Percentiles rank a stretch among this genome's conserved stretches.
phyloP scores from a whole-genome alignment of 1,140 invertebrate genomes.

The Adelges cooleyi region DNA sequence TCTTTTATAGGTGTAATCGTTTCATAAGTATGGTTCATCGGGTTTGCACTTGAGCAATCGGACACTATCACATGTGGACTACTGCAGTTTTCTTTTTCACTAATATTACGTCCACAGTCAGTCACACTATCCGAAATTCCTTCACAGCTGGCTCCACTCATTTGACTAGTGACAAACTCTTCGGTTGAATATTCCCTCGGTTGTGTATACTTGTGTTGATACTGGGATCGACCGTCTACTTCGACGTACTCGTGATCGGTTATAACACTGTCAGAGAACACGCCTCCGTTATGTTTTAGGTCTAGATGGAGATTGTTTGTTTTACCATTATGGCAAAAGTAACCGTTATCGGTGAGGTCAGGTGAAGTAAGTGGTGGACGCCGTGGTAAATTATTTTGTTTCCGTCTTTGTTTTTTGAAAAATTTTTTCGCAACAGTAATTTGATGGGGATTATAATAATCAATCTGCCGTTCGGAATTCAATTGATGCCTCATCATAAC shows the following conservation, averaged over 20 bases:
- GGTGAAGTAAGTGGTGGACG: conserved; percentile 21
- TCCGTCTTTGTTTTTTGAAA: conserved; percentile 66
- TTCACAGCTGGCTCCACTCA: conserved; percentile 29
- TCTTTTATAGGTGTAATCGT: conserved; percentile 18
- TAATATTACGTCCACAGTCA: conserved; percentile 33
- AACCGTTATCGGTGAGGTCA: conserved; percentile 13
- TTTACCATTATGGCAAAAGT: conserved; percentile 20
- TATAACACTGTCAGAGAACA: conserved; percentile 5
- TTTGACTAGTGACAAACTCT: conserved; percentile 30
- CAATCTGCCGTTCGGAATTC: conserved; percentile 43
- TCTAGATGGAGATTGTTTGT: neutral
- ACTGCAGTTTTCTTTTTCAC: conserved; percentile 30
- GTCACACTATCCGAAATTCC: conserved; percentile 28
- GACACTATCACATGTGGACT: conserved; percentile 28
- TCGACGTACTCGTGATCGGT: conserved; percentile 25
- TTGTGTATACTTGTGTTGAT: conserved; percentile 15
- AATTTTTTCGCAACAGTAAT: conserved; percentile 83
- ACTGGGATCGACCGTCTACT: conserved; percentile 2
- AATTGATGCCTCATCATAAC: conserved; percentile 55
- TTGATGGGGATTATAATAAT: conserved; percentile 87
- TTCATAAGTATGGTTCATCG: conserved; percentile 16
- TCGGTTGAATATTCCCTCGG: conserved; percentile 25
- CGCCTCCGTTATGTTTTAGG: conserved; percentile 1
- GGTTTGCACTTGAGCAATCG: conserved; percentile 23
- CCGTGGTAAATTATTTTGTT: conserved; percentile 53